Base-by-base conservation (phyloP, 30 jellyfish, hydroid and myxozoan genomes). In the Pelagia noctiluca region DNA sequence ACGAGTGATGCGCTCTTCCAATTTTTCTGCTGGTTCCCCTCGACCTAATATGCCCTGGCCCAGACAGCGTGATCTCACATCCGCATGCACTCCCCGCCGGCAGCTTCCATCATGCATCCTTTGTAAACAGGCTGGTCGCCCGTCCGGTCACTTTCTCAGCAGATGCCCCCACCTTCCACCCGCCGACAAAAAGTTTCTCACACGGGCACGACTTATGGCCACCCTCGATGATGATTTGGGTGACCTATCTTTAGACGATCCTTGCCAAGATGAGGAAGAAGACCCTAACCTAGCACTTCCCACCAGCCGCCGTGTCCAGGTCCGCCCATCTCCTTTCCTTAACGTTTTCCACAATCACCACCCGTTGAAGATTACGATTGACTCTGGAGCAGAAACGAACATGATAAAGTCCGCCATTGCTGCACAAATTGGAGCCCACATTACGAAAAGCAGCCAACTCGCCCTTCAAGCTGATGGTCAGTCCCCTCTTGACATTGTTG, bases 241-340 rank as follows among this genome's bases (percentile, higher is more conserved):
- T 26, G 54, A 0, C 0, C 25, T 16, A 13, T 23, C 24, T 7
- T 8, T 19, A 13, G 0, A 0, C 8, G 31, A 31, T 32, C 50
- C 30, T 2, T 1, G 10, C 5, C 35, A n/a, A 1, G 49, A 31
- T 18, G 84, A 76, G n/a, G 12, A 35, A 11, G 83, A 50, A 22
- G 63, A 30, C 73, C 33, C 47, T 28, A 21, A 25, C 2, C 22
- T 18, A 18, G 42, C 3, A 0, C 83, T 21, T 23, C 60, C 63
- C 0, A 21, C 62, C 69, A 24, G n/a, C 11, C 90, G 54, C 30
- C 86, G 92, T 3, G 78, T 70, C 8, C 35, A 30, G 22, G 0
- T 48, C 22, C 54, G 86, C 3, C 54, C 18, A 12, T 82, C 92
- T 1, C 92, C 92, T 22, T 36, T 16, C 47, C 57, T 82, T 10